Base-by-base conservation (phyloP, 1,140 invertebrate genomes). In the Cepaea nemoralis region DNA sequence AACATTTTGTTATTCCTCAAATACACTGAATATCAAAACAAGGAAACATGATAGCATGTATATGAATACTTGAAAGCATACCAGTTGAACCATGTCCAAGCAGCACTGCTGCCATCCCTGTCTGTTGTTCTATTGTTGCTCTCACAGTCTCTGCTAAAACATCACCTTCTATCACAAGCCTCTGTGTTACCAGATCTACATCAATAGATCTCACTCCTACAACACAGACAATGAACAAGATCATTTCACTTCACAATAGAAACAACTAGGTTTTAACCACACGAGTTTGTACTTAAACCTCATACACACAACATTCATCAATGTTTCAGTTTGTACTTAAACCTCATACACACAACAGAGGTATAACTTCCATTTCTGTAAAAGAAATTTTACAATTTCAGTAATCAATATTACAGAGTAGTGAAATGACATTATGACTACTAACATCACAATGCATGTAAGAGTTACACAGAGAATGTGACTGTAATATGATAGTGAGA, bases 161-260 rank as follows among this genome's bases (percentile, higher is more conserved):
- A 55, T 73, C 45, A 31, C 78, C 78, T 59, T 80, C 78, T 35
- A 80, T 40, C 16, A 80, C 48, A 40, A 80, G 31, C 22, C 78
- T 70, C 31, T 80, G 78, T 27, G 35, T 33, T 24, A 27, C 35
- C 22, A 69, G n/a, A 48, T 79, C 63, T 16, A 79, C 42, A 79
- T 69, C 35, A n/a, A 79, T n/a, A 27, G n/a, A 31, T 19, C 31
- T 69, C n/a, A 79, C 59, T 42, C 77, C 77, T 79, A 37, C 27
- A 67, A 78, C 12, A 31, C 27, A 42, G 8, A 37, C 10, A 39
- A 42, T n/a, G n/a, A 48, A 74, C 10, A 45, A 74, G 5, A 74
- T 45, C 39, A 74, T 45, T 74, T 74, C 8, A 24, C 27, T 27
- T 16, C 10, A 42, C 39, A 69, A 33, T 8, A 14, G 14, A 6